Evolutionary conservation across 2,113 vertebrate species (phyloP).

Genomic region (Bostrychus sinensis): DNA sequence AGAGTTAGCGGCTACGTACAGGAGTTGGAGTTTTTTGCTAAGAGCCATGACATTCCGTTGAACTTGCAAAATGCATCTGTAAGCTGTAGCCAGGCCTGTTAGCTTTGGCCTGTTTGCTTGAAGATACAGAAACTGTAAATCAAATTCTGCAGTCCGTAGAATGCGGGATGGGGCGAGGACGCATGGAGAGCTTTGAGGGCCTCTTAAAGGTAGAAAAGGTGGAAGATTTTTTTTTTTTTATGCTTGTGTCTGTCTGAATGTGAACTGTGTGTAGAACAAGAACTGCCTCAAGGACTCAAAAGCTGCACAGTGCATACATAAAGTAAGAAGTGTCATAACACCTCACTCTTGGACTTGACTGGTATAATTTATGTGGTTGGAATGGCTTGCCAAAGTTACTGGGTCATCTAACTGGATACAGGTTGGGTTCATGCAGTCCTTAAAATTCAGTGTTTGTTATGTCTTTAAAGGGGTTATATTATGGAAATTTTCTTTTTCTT

Average conservation of each 20-base stretch:
- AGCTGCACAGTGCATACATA: conserved; percentile 10
- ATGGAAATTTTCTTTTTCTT: too few relatives aligned
- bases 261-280: conserved; percentile 57
- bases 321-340: conserved; percentile 32
- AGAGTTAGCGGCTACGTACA: conserved; percentile 65
- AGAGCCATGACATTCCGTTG: conserved; percentile 85
- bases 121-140: conserved; percentile 89
- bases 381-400: conserved; percentile 82
- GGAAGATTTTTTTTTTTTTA: conserved; percentile 32
- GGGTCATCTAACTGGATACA: conserved; percentile 56
- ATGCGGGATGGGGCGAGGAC: conserved; percentile 65
- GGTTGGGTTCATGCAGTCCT: neutral
- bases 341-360: conserved; percentile 66
- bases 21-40: conserved; percentile 35
- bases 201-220: conserved; percentile 19
- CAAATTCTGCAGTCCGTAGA: conserved; percentile 81
- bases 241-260: conserved; percentile 36
- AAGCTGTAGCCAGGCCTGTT: conserved; percentile 87
- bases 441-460: too few relatives aligned
- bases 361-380: conserved; percentile 84
- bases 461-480: too few relatives aligned
- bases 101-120: conserved; percentile 88
- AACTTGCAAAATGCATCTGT: conserved; percentile 88
- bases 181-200: conserved; percentile 63
- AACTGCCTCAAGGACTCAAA: conserved; percentile 53